Conservation (phyloP, 2,797 vertebrate genomes). For the Loriculus beryllinus region DNA sequence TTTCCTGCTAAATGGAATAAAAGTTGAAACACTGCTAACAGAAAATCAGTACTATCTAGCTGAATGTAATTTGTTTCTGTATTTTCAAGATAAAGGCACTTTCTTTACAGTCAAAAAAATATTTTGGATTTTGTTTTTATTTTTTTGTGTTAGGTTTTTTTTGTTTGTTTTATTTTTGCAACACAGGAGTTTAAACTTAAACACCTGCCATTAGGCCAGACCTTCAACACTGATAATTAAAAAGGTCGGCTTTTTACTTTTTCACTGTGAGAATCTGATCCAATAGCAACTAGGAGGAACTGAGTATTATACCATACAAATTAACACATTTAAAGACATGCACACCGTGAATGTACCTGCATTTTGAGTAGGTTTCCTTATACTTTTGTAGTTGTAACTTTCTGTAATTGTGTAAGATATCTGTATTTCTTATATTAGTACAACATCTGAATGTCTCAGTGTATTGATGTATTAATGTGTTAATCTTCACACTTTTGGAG, state of each 20-base stretch:
- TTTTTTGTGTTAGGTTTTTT: too few relatives aligned
- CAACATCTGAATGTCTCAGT: background rate
- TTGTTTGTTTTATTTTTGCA: background rate
- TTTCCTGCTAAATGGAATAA: background rate
- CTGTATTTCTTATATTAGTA: background rate
- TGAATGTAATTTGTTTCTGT: background rate
- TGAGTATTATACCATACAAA: background rate
- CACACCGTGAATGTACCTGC: background rate
- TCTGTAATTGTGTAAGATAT: background rate
- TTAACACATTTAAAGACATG: background rate
- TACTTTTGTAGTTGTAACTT: background rate
- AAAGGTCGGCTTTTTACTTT: background rate
- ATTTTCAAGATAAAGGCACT: background rate
- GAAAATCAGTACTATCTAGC: background rate
- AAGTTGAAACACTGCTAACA: background rate
- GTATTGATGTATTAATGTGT: background rate
- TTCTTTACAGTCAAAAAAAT: background rate
- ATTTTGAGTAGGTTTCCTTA: background rate
- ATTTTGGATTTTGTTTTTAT: background rate
- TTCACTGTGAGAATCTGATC: background rate
- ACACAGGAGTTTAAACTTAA: background rate
- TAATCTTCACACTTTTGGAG: background rate
- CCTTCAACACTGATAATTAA: background rate
- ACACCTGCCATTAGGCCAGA: background rate
- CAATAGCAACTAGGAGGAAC: background rate